A percentile compares a stretch with the other conserved stretches of the same genome.
phyloP scores from a whole-genome alignment of 1,140 invertebrate genomes.

The Anoplolepis gracilipes region DNA sequence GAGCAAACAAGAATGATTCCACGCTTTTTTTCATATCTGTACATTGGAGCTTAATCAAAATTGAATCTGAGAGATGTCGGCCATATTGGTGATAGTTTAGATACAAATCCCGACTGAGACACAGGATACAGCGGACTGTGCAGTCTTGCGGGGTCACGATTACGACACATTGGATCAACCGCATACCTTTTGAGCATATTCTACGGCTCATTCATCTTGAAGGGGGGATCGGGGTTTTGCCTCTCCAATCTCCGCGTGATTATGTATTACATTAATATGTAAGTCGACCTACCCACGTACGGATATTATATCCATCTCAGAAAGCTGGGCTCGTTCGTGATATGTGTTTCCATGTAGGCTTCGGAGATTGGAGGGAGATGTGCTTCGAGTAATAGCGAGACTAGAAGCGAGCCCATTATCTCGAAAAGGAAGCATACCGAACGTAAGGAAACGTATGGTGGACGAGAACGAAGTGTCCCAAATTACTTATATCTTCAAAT shows the following conservation, averaged over 20 bases:
- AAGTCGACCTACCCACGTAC: slow-evolving; percentile 72
- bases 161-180: slow-evolving; percentile 78
- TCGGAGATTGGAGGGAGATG: slow-evolving; percentile 54
- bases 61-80: slow-evolving; percentile 36
- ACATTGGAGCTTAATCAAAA: slow-evolving; percentile 12
- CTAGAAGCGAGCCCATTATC: slow-evolving; percentile 55
- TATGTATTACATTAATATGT: slow-evolving; percentile 77
- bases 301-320: slow-evolving; percentile 68
- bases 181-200: slow-evolving; percentile 71
- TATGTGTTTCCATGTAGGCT: slow-evolving; percentile 56
- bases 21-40: slow-evolving; percentile 33
- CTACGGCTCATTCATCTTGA: slow-evolving; percentile 73
- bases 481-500: no score
- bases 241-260: slow-evolving; percentile 75
- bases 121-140: slow-evolving; percentile 48
- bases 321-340: slow-evolving; percentile 29
- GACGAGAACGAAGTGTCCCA: slow-evolving; percentile 7
- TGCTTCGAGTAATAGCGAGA: slow-evolving; percentile 56
- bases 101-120: slow-evolving; percentile 50
- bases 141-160: slow-evolving; percentile 76
- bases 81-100: slow-evolving; percentile 47
- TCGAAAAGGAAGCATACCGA: slow-evolving; percentile 37
- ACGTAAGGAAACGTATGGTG: slow-evolving; percentile 23
- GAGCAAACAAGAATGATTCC: slow-evolving; percentile 51
- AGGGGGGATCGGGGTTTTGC: slow-evolving; percentile 50